A percentile compares a stretch with the other conserved stretches of the same genome.
Evolutionary conservation across 2,888 invertebrate species (phyloP).

Genomic region (Chymomyza fuscimana): DNA sequence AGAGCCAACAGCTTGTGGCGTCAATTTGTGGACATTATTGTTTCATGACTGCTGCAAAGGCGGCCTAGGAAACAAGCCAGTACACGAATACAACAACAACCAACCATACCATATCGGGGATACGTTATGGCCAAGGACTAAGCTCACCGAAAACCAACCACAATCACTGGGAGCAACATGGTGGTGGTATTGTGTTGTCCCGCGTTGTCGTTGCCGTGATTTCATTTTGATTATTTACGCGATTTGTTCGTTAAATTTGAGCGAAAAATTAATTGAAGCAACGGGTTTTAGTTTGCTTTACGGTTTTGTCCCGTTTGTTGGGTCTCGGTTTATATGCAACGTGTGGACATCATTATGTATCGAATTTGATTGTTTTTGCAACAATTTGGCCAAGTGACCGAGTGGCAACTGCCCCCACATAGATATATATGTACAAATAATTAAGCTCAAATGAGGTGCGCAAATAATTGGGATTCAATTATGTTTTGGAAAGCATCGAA

Average conservation of each 20-base stretch:
- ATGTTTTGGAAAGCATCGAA: conserved; percentile 4
- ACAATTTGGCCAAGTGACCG: not conserved
- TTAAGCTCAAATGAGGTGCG: conserved; percentile 29
- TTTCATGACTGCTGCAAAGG: conserved; percentile 64
- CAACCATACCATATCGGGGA: conserved; percentile 15
- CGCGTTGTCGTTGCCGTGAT: conserved; percentile 45
- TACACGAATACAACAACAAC: not conserved
- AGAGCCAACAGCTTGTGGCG: conserved; percentile 73
- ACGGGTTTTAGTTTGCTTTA: conserved; percentile 46
- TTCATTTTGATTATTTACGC: conserved; percentile 69
- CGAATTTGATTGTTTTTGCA: not conserved
- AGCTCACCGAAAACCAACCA: conserved; percentile 52
- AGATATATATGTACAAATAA: conserved; percentile 26
- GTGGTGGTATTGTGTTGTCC: not conserved
- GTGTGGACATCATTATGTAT: not conserved
- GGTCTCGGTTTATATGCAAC: conserved; percentile 8
- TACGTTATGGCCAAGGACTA: conserved; percentile 36
- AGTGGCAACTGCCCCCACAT: not conserved
- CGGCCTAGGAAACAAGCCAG: not conserved
- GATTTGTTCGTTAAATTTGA: conserved; percentile 58
- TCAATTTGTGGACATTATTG: conserved; percentile 73
- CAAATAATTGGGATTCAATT: conserved; percentile 36
- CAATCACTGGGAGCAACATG: conserved; percentile 50
- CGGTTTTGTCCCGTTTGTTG: conserved; percentile 27
- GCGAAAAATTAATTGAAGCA: conserved; percentile 62